Evolutionary conservation across 2,888 invertebrate species (phyloP).

Genomic region (Eristalis pertinax): DNA sequence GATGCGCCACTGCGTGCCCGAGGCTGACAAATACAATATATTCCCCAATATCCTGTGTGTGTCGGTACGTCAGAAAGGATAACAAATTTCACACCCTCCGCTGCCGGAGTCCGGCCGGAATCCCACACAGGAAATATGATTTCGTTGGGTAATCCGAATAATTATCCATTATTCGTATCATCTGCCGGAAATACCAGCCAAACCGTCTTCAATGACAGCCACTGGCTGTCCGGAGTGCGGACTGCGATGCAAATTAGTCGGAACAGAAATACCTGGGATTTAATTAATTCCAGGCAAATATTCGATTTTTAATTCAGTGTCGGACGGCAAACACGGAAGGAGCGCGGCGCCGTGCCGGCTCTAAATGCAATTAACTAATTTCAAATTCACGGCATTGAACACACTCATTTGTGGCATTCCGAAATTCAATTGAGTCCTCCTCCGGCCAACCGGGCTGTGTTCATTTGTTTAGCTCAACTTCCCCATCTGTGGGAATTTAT

Average conservation of each 20-base stretch:
- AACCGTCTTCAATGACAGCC: not conserved
- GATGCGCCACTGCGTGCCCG: slow-evolving; percentile 41
- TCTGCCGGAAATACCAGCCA: not conserved
- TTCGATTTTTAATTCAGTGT: slow-evolving; percentile 35
- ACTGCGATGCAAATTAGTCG: slow-evolving; percentile 10
- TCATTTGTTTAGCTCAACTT: slow-evolving; percentile 27
- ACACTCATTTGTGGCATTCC: slow-evolving; percentile 11
- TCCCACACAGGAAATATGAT: slow-evolving; percentile 25
- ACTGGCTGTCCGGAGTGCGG: no score
- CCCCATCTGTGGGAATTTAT: slow-evolving; percentile 14
- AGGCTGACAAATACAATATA: slow-evolving; percentile 42
- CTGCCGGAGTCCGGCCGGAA: not conserved
- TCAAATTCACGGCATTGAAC: slow-evolving; percentile 36
- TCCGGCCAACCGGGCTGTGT: not conserved
- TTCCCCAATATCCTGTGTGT: slow-evolving; percentile 24
- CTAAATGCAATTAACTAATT: slow-evolving; percentile 50
- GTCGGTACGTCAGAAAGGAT: slow-evolving; percentile 19
- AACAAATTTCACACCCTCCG: slow-evolving; percentile 14
- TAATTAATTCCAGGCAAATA: slow-evolving; percentile 20
- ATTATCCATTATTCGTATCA: slow-evolving; percentile 36
- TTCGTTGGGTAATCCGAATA: slow-evolving; percentile 47
- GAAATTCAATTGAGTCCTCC: slow-evolving; percentile 39
- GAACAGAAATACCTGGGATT: not conserved
- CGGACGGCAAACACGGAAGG: not conserved
- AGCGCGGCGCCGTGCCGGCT: not conserved